A percentile compares a stretch with the other conserved stretches of the same genome.
phyloP scores from a whole-genome alignment of 2,888 invertebrate species.

The Agapostemon virescens region DNA sequence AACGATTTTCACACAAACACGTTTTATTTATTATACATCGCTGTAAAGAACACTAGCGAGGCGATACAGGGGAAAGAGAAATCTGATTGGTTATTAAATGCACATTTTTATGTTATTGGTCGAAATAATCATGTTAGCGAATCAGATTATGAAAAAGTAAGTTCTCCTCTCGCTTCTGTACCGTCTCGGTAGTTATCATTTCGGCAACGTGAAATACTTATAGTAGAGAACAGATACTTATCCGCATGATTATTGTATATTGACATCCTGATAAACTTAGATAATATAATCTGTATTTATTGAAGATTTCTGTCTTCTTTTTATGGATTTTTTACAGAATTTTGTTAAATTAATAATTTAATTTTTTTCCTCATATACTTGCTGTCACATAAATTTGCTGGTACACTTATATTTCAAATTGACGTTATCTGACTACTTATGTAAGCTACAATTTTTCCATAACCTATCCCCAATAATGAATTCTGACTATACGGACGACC shows the following conservation, averaged over 20 bases:
- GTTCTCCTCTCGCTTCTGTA: neutral
- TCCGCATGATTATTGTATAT: neutral
- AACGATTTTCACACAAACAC: neutral
- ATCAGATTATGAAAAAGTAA: neutral
- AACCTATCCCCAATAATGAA: neutral
- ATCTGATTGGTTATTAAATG: neutral
- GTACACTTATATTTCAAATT: neutral
- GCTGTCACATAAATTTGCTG: too few relatives aligned
- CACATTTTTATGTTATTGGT: neutral
- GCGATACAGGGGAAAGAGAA: neutral
- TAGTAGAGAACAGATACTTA: neutral
- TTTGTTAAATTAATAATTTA: neutral
- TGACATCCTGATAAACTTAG: neutral
- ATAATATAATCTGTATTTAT: slow-evolving; percentile 1
- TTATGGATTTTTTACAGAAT: neutral
- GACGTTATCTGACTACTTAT: slow-evolving; percentile 1
- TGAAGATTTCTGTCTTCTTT: neutral
- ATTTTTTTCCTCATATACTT: neutral
- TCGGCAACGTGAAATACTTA: neutral
- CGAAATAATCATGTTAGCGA: neutral
- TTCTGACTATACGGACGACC: neutral
- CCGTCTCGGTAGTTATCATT: neutral
- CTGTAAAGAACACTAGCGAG: neutral
- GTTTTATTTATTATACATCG: neutral
- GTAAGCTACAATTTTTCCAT: neutral